Evolutionary conservation across 2,888 invertebrate species (phyloP), one percentile per base, ranked within the genome.

Genomic region (Acanthoscelides obtectus): DNA sequence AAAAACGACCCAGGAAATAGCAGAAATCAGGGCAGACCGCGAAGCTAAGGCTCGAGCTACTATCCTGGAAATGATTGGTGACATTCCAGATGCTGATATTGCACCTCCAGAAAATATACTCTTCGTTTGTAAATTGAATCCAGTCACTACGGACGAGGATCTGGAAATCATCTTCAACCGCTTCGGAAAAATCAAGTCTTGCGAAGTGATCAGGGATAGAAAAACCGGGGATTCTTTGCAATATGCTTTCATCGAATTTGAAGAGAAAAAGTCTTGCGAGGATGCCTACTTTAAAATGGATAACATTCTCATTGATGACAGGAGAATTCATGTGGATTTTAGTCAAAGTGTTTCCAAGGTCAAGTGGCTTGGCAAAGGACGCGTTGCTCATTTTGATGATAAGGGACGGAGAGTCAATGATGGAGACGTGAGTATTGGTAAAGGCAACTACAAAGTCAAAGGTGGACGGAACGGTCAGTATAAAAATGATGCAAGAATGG

Each of bases 281-380:
- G 94, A 95, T 79, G 99, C 99, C 0, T 99, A 96, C 86, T 98
- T 99, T 82, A 99, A 99, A 88, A 99, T 99, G 99, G 99, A 99
- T 84, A 99, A 99, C 87, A 99, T 99, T 0, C 87, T 99, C 5
- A 99, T 99, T 80, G 99, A 99, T 86, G 99, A 99, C 83, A 88
- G 99, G 22, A 89, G 99, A 76, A 99, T 99, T 81, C 99, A 99
- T 87, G 99, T 99, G 0, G 99, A 99, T 86, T 99, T 99, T 87
- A 98, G 98, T 76, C 99, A 99, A 84, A 98, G 98, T 69, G 99
- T 99, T 0, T 93, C 99, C 0, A 98, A 98, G 86, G 90, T 96
- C 79, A 92, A 92, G 80, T 97, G 96, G 95, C 88, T 92, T 70
- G 96, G 96, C 1, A 96, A 96, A 86, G 96, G 95, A 0, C 89